phyloP scores from a whole-genome alignment of 2,888 invertebrate species.

The Graphium colonna region DNA sequence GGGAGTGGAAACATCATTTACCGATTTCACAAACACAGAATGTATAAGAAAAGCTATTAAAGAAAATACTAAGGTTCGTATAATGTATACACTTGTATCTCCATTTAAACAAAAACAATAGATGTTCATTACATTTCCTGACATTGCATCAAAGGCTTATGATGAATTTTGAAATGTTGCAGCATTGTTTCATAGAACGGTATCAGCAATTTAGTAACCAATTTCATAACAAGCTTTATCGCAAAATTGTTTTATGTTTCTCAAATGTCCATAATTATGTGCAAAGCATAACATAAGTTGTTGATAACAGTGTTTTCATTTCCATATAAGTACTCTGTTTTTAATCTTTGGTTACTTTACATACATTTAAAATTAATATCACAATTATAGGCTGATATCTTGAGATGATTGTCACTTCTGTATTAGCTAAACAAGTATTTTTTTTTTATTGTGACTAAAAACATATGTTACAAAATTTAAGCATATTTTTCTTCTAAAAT shows the following conservation, averaged over 20 bases:
- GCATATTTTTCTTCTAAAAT: too few relatives aligned
- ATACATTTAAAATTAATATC: background rate
- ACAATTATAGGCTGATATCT: too few relatives aligned
- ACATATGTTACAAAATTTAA: too few relatives aligned
- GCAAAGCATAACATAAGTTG: slow-evolving; percentile 16
- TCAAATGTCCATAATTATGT: slow-evolving; percentile 20
- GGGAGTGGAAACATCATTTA: slow-evolving; percentile 87
- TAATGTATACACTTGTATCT: background rate
- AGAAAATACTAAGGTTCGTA: slow-evolving; percentile 90
- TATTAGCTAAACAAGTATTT: slow-evolving; percentile 2
- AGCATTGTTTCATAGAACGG: slow-evolving; percentile 8
- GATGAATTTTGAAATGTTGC: slow-evolving; percentile 14
- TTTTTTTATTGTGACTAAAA: background rate
- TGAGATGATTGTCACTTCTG: too few relatives aligned
- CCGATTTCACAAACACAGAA: slow-evolving; percentile 85
- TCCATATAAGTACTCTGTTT: background rate
- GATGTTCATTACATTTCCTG: slow-evolving; percentile 4
- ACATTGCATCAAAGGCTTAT: slow-evolving; percentile 13
- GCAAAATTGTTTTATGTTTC: slow-evolving; percentile 25
- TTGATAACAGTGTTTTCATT: slow-evolving; percentile 21
- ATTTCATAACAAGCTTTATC: slow-evolving; percentile 38
- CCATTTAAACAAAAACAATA: slow-evolving; percentile 4
- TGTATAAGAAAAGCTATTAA: slow-evolving; percentile 85
- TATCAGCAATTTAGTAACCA: slow-evolving; percentile 27
- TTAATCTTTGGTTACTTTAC: slow-evolving; percentile 4